Evolutionary conservation across 2,888 invertebrate genomes (phyloP), one percentile per base, ranked within the genome.

Genomic region (Mesorhabditis spiculigera): DNA sequence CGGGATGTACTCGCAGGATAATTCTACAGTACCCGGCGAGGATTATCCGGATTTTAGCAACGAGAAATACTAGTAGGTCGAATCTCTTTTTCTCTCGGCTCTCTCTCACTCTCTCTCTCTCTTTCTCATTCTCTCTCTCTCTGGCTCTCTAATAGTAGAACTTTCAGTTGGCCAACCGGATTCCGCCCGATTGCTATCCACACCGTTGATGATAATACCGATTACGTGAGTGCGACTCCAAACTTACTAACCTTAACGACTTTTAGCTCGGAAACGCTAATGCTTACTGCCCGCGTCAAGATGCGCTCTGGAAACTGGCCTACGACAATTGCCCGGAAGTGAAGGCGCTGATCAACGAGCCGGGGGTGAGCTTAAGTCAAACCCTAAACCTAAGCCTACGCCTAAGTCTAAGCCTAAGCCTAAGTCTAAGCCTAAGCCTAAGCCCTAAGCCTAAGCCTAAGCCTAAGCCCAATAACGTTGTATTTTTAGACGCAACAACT

Each of bases 121-220:
- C 28, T 28, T 3, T 28, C 28, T 28, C 28, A 1, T 3, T 28
- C 28, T 28, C 28, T 63, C 16, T 63, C 3, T 63, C 58, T 50
- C n/a, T 50, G n/a, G 8, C 8, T 13, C n/a, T 66, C 85, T 86
- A n/a, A 86, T 86, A 2, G 72, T 88, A 43, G 88, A 28, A 16
- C 87, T 86, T 5, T 87, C 87, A 0, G 83, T 86, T 80, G 83
- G 79, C 64, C 78, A 75, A 2, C 78, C 83, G 69, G 75, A 73
- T 65, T 85, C 82, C 80, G 86, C 84, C 94, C 94, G 0, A 91
- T 94, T 71, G 92, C 94, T 5, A 90, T 94, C 4, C 92, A 92
- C 86, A 91, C 92, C 0, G 87, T 91, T 43, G 92, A 93, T 0
- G 89, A 90, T 79, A 83, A 86, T 4, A 82, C 89, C 5, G 93